Conservation (phyloP, 2,797 vertebrate genomes). For the Microhierax caerulescens region DNA sequence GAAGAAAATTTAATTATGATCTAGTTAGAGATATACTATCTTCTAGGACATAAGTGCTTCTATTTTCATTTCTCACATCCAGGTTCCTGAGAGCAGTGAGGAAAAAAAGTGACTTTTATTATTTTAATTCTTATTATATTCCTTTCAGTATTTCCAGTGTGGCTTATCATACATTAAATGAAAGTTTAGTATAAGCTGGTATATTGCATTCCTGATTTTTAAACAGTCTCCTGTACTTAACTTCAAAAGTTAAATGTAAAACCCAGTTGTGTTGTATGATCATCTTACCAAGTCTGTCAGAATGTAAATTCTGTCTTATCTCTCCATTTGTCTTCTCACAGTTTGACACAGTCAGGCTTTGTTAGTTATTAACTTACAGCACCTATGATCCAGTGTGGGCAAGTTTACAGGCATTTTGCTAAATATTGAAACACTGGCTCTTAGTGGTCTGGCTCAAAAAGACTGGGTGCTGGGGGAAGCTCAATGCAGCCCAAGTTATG, state of each 20-base stretch:
- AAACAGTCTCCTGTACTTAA: not conserved
- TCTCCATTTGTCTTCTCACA: not conserved
- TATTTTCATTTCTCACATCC: not conserved
- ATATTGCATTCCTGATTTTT: not conserved
- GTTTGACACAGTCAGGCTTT: not conserved
- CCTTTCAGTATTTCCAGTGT: not conserved
- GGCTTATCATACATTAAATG: not conserved
- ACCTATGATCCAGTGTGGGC: not conserved
- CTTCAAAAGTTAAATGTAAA: not conserved
- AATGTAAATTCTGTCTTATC: not conserved
- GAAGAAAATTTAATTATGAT: not conserved
- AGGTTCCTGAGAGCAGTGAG: not conserved
- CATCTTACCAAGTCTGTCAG: not conserved
- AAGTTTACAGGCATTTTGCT: not conserved
- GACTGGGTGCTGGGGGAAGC: not conserved
- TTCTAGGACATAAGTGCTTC: not conserved
- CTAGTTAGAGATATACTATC: not conserved
- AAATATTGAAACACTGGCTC: not conserved
- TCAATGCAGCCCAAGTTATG: not conserved
- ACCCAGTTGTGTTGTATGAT: not conserved
- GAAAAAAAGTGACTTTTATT: not conserved
- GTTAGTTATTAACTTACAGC: not conserved
- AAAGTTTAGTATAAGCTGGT: not conserved
- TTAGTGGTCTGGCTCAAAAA: not conserved
- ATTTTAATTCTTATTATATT: not conserved